Base-by-base conservation (phyloP, 1,140 invertebrate species). In the Sipha flava region DNA sequence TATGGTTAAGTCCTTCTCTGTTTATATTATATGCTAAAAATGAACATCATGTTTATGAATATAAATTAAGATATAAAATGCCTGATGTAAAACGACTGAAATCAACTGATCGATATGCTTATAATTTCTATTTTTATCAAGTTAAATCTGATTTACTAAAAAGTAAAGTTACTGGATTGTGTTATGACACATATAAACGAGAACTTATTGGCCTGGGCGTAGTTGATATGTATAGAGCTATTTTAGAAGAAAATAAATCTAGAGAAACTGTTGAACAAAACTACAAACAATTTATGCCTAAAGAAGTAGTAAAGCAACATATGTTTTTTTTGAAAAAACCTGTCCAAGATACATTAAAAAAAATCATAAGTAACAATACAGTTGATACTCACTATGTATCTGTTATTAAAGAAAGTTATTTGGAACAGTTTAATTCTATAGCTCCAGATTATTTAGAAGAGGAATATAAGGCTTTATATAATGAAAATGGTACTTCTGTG, bases 121-220 rank as follows among this genome's bases (percentile, higher is more conserved):
- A 93, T 83, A 89, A 94, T 83, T 96, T 95, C 86, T 93, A 92
- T 84, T 96, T 94, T 85, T 89, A 91, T 85, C 95, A 96, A 90
- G 91, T 91, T 40, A 87, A 92, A 47, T 87, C 88, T 83, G 94
- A 95, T 88, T 90, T 95, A 21, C 86, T 94, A 47, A 87, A 92
- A 57, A 93, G 91, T 83, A 90, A 90, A 83, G 91, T 96, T 81
- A 87, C 89, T 23, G 92, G 94, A 84, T 90, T 94, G 73, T 88
- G 89, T 79, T 93, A 92, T 86, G 90, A 92, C 45, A 90, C 90
- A 80, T 89, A 91, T 81, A 92, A 92, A 84, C 86, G 89, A 64
- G 90, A 94, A 86, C 86, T 94, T 0, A 86, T 95, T 59, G 94
- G 94, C 0, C 86, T 96, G 47, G 92, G 92, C 12, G 93, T 95